Percentiles rank a stretch among this genome's conserved stretches.
phyloP scores from a whole-genome alignment of 2,113 vertebrate species.

The Misgurnus mizolepis region DNA sequence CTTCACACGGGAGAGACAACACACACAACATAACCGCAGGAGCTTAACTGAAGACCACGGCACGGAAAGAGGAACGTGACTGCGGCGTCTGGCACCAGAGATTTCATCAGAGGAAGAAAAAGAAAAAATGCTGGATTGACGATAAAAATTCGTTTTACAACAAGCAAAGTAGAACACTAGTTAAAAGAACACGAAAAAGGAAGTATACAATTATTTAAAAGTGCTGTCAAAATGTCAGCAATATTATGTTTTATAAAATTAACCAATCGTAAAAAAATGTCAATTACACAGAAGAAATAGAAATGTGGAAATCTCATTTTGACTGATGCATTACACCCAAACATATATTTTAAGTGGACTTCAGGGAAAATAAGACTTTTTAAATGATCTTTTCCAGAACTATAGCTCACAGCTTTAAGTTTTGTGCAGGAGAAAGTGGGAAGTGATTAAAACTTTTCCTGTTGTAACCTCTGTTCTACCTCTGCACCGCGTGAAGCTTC shows the following conservation, averaged over 20 bases:
- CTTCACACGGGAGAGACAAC: constrained; percentile 55
- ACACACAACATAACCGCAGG: constrained; percentile 50
- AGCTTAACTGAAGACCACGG: constrained; percentile 29
- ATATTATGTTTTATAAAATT: background rate
- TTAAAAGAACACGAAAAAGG: background rate
- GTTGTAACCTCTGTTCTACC: constrained; percentile 23
- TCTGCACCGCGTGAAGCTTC: background rate
- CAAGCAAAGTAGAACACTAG: background rate
- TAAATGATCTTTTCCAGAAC: background rate
- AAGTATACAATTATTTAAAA: background rate
- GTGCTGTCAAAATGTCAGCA: too few species aligned
- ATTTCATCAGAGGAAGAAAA: constrained; percentile 12
- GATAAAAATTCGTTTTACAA: constrained; percentile 18
- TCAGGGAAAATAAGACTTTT: background rate
- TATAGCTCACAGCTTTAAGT: background rate
- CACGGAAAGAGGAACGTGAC: constrained; percentile 5
- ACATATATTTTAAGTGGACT: background rate
- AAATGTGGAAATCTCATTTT: background rate
- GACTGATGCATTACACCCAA: background rate
- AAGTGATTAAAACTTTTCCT: constrained; percentile 38
- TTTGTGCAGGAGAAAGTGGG: constrained; percentile 1
- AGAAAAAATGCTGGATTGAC: background rate
- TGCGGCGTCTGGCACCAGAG: background rate
- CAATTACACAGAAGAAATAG: background rate
- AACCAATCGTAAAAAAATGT: background rate